Evolutionary conservation across 2,888 invertebrate species (phyloP), one percentile per base, ranked within the genome.

Genomic region (Drosophila stalkeri): DNA sequence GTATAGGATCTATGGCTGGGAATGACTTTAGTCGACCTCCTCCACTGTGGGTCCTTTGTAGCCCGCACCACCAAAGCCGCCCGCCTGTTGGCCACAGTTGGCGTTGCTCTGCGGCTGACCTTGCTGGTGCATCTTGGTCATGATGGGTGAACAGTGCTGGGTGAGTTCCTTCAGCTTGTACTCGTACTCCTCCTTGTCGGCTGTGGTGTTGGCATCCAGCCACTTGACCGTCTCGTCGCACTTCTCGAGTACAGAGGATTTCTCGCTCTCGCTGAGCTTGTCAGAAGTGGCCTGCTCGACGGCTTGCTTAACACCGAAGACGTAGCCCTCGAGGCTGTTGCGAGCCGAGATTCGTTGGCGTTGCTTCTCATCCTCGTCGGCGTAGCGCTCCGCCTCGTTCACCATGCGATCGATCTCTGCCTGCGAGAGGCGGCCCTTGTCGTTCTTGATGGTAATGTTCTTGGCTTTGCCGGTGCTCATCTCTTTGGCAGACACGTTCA

Each of bases 401-500:
- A 96, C 93, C 96, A 96, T 97, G 69, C 95, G 94, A 77, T 97
- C 96, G 78, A 97, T 97, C 35, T 97, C 97, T 9, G 95, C 95
- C 91, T 96, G 96, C 23, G 96, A 96, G 59, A 97, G 93, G 9
- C 97, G 94, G 0, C 97, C 96, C 88, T 96, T 96, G 93, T 97
- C 96, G 93, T 97, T 97, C 91, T 96, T 96, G 77, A 97, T 97
- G 49, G 96, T 96, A 76, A 97, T 97, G 90, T 96, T 96, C 92
- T 95, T 96, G 72, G 94, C 95, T 78, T 96, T 96, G 31, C 94
- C 95, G 0, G 95, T 94, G 86, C 94, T 94, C 91, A 94, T 95
- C 74, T 95, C 95, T 69, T 95, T 95, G n/a, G 97, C 97, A 0
- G 96, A 95, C 1, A 98, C 97, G 91, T 97, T 97, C 76, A 99